Base-by-base conservation (phyloP, 2,888 invertebrate genomes). In the Drosophila tripunctata region DNA sequence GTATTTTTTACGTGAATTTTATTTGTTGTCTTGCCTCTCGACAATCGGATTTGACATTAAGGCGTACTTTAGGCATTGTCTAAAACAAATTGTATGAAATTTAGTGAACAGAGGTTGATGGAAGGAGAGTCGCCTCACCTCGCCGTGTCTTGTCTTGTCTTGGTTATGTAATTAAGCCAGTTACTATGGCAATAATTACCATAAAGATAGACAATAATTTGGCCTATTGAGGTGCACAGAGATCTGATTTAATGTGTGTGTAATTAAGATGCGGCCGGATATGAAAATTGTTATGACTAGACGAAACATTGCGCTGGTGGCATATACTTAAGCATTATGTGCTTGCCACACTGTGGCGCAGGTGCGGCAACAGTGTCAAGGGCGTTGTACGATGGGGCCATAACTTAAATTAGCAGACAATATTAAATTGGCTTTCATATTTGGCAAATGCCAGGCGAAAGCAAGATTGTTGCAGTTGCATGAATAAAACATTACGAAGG, bases 401-500 rank as follows among this genome's bases (percentile, higher is more conserved):
- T 12, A 55, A 36, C 35, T 43, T 5, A 51, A 70, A 60, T 68
- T 60, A 54, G 61, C 55, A 36, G 33, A 57, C 43, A 72, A 72
- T 56, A 52, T 67, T 31, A 54, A 72, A 55, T 45, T 50, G 15
- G 35, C 44, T 45, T 57, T 64, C 36, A 40, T 41, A 62, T 56
- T 64, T 66, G 3, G 12, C 17, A 30, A 17, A 24, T 17, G 40
- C n/a, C 14, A 33, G 61, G 73, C 73, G 67, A 74, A 57, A 63
- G 58, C 56, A 61, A 6, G 3, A 6, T 6, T 31, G 44, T 41
- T 36, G 43, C 36, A 21, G 51, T 55, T 48, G 67, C 71, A 83
- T 83, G 82, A 83, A 83, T 83, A 84, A 83, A 84, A 83, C 82
- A 83, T 83, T 84, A 77, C 67, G 84, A 75, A 84, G 82, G 84